Base-by-base conservation (phyloP, 2,797 vertebrate species). In the Gobio occitaniae region DNA sequence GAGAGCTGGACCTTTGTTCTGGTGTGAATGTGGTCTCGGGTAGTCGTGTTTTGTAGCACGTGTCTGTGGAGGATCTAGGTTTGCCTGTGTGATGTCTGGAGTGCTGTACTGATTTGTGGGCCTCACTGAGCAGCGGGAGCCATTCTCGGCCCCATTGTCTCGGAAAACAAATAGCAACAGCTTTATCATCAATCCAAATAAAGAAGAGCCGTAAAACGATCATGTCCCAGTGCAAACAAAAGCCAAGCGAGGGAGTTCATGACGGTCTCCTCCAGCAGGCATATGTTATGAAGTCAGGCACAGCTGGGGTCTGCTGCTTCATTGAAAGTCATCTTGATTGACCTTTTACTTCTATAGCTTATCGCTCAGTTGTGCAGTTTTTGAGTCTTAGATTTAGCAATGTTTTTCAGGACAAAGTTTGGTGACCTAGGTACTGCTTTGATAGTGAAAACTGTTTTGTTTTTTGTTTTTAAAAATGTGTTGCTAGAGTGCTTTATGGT, bases 61-160 rank as follows among this genome's bases (percentile, higher is more conserved):
- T 84, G 84, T 65, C 87, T 86, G 69, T 82, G 21, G 38, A 72
- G 48, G 75, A 66, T 66, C 36, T 41, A 19, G 68, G 70, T 87
- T 83, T 88, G 68, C 77, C 15, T 17, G 17, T 17, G 59, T 84
- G 84, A 76, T 84, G 80, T 78, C 19, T 70, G 79, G n/a, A 66
- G 79, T 80, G 36, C 80, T 41, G 65, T 65, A 32, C 48, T 86
- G 69, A 87, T 87, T 69, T 78, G 70, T 76, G 71, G 70, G 47
- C 61, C 72, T 85, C 21, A 21, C 77, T 72, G 74, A 89, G 36
- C 82, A 78, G 81, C 44, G 72, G 84, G 77, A 86, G 80, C 87
- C 85, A 78, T 90, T 87, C 80, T 65, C 29, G 4, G 63, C 52
- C 16, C 82, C 74, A 88, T 92, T 92, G 89, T 92, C 86, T 74